These are phyloP conservation scores for Antennarius maculatus DNA, from an alignment of 2,797 vertebrate genomes.

Conservation along the genomic window DNA sequence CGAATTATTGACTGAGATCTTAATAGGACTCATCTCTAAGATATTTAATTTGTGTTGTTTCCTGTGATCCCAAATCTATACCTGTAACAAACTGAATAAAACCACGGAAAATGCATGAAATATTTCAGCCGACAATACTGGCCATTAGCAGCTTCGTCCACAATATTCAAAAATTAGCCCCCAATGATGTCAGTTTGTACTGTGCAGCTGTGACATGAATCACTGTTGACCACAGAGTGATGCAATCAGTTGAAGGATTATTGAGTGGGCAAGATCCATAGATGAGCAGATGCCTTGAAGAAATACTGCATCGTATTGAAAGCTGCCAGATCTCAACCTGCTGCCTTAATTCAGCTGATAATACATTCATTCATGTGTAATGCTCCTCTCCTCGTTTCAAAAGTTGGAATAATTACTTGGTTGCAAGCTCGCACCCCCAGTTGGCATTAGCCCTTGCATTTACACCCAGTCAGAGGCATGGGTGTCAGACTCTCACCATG, in stretches of 20 bases:
- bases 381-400: constrained; percentile 12
- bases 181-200: constrained; percentile 23
- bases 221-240: background rate
- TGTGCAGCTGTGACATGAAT: constrained; percentile 17
- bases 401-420: constrained; percentile 21
- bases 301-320: background rate
- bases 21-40: background rate
- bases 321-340: constrained; percentile 8
- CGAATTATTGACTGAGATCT: background rate
- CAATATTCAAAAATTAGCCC: constrained; percentile 13
- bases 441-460: constrained; percentile 15
- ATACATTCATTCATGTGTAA: constrained; percentile 5
- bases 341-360: constrained; percentile 6
- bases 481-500: constrained; percentile 34
- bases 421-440: background rate
- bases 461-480: constrained; percentile 19
- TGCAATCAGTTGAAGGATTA: background rate
- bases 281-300: background rate
- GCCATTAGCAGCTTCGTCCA: constrained; percentile 5
- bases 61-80: too few relatives aligned
- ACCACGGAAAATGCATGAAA: background rate
- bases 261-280: constrained; percentile 3
- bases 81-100: background rate
- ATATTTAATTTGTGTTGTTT: background rate
- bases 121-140: background rate